Conservation (phyloP, 2,888 invertebrate species). For the Calliphora vomitoria region DNA sequence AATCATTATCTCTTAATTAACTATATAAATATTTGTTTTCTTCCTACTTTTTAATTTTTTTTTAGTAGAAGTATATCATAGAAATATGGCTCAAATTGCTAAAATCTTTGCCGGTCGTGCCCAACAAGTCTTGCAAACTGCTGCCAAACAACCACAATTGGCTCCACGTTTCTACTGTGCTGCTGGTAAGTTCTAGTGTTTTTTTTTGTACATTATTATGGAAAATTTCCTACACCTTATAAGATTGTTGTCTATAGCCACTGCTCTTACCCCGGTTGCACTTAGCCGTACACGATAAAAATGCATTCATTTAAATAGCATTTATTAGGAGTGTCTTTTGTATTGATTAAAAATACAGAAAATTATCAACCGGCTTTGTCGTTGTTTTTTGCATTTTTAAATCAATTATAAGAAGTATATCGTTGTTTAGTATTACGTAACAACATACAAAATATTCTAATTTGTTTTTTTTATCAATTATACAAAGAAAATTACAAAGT, state of each 20-base stretch:
- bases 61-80: conserved; percentile 21
- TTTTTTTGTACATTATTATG: background rate
- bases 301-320: background rate
- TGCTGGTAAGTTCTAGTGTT: conserved; percentile 78
- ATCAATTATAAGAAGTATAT: background rate
- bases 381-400: background rate
- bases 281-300: background rate
- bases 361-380: conserved; percentile 10
- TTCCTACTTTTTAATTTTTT: conserved; percentile 28
- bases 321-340: conserved; percentile 2
- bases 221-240: background rate
- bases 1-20: conserved; percentile 3
- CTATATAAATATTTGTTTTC: conserved; percentile 6
- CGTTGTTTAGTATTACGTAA: conserved; percentile 46
- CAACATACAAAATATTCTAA: background rate
- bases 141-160: conserved; percentile 79
- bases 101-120: conserved; percentile 81
- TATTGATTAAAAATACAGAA: background rate
- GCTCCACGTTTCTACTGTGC: conserved; percentile 78
- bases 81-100: conserved; percentile 82
- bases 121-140: conserved; percentile 79
- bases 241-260: too few species aligned
- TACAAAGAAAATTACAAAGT: background rate
- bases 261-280: background rate
- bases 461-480: background rate